Evolutionary conservation across 1,140 invertebrate genomes (phyloP), one percentile per base, ranked within the genome.

Genomic region (Drosophila suzukii): DNA sequence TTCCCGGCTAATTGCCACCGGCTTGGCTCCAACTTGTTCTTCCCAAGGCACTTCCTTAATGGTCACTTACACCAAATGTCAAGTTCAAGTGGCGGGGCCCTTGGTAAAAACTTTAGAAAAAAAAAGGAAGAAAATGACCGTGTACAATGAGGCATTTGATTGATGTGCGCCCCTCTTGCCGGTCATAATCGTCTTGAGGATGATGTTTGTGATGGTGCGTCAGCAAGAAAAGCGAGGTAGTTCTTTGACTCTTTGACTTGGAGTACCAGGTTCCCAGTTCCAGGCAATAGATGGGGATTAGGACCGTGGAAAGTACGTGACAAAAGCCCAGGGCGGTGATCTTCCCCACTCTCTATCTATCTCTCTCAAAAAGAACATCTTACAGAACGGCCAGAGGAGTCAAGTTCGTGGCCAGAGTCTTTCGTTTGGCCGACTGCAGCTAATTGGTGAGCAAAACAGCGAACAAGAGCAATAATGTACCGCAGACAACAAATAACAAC

Each of bases 401-500:
- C 63, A 34, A 70, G 67, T 71, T 70, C 43, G 65, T 67, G 68
- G 79, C 67, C 79, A 54, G 50, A 82, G 83, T 86, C 78, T 73
- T 86, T 82, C 75, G 65, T 67, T 56, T 80, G 47, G 63, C 41
- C 57, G 47, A 65, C 51, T 77, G 56, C 55, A 72, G 68, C 84
- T 88, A 88, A 88, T 88, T 88, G 84, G 76, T 84, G 85, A 78
- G 85, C 84, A 84, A 88, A 86, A 81, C 80, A 89, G 79, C 71
- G 65, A 89, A 88, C 83, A 88, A 80, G 84, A 77, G 63, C 83
- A 89, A 88, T 88, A 88, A 89, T 88, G 84, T 88, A 80, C 84
- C 81, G 73, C 68, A 74, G 84, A 80, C 84, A 88, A 89, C 84
- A 88, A 88, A 89, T 88, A 88, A 89, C 84, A 84, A 84, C 81